phyloP scores from a whole-genome alignment of 2,888 invertebrate genomes.

The Heliconius erato region DNA sequence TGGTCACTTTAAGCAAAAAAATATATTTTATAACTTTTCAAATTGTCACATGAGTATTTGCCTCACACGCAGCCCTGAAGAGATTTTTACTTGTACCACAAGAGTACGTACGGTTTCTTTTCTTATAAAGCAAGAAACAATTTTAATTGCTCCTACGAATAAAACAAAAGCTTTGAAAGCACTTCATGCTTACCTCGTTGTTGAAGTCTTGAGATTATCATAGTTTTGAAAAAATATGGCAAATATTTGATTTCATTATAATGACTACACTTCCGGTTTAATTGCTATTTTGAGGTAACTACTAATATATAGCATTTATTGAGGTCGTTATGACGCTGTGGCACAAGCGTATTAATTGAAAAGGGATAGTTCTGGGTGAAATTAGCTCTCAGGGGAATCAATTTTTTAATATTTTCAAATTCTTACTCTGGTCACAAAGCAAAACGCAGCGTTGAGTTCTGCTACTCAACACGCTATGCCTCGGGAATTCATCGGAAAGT shows the following conservation, averaged over 20 bases:
- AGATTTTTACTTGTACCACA: background rate
- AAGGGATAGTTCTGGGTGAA: no score
- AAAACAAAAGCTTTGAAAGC: slow-evolving; percentile 29
- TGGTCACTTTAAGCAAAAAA: background rate
- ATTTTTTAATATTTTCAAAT: no score
- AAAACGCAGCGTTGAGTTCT: no score
- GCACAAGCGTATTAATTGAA: no score
- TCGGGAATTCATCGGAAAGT: no score
- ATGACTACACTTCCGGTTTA: background rate
- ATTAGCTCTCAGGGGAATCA: no score
- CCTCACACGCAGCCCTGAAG: slow-evolving; percentile 9
- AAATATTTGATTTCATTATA: background rate
- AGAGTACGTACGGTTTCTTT: slow-evolving; percentile 26
- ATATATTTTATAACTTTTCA: background rate
- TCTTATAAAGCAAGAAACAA: slow-evolving; percentile 22
- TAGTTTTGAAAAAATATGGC: background rate
- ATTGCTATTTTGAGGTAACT: background rate
- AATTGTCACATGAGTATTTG: background rate
- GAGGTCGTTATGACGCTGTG: no score
- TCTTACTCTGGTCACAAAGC: no score
- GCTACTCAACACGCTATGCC: no score
- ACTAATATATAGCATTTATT: no score
- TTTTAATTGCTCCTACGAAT: slow-evolving; percentile 33
- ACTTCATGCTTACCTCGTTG: slow-evolving; percentile 19
- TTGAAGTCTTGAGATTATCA: slow-evolving; percentile 12